A percentile compares a stretch with the other conserved stretches of the same genome.
Conservation (phyloP, 2,113 vertebrate genomes). For the Lepisosteus osseus region DNA sequence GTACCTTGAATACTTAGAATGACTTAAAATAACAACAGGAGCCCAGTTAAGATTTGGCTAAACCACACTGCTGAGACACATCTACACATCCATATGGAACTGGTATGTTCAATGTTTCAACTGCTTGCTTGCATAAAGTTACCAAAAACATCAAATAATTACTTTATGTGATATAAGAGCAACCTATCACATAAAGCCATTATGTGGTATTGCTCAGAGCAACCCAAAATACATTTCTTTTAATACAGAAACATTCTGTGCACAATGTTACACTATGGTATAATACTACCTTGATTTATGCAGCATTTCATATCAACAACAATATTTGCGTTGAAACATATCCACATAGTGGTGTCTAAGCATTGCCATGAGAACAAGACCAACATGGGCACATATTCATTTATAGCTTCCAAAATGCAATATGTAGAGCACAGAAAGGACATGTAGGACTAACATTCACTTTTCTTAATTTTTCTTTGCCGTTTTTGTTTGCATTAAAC, state of each 20-base stretch:
- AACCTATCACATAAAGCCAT: not conserved
- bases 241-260: no score
- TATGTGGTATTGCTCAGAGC: not conserved
- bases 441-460: not conserved
- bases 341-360: not conserved
- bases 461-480: no score
- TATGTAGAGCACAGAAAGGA: constrained; percentile 2
- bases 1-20: no score
- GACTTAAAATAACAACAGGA: no score
- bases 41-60: no score
- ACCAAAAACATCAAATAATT: no score
- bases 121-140: not conserved
- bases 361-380: not conserved
- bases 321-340: not conserved
- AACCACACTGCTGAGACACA: no score
- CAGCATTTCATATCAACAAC: no score
- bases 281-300: not conserved
- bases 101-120: constrained; percentile 51
- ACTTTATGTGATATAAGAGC: not conserved
- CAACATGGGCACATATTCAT: constrained; percentile 10
- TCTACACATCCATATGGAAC: constrained; percentile 40
- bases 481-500: no score
- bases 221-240: not conserved
- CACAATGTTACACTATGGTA: not conserved
- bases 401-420: constrained; percentile 18